Evolutionary conservation across 2,797 vertebrate genomes (phyloP), one percentile per base, ranked within the genome.

Genomic region (Nothura maculosa): DNA sequence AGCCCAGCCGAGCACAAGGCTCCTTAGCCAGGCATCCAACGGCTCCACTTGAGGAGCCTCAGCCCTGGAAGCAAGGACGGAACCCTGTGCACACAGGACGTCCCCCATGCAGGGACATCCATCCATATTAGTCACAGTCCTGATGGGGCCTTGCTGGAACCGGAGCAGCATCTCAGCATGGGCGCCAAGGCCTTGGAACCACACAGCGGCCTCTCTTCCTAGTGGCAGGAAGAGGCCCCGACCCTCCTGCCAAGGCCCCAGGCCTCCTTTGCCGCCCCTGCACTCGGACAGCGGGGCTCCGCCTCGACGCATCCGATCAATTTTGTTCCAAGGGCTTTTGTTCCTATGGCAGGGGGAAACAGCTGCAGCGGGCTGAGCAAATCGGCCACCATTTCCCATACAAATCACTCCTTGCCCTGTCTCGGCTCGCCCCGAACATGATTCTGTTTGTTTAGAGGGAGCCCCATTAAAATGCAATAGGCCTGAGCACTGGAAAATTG

Each of bases 361-460:
- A 96, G 94, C 92, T 93, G 94, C 85, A 93, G 81, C 89, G 67
- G 80, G 3, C 85, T 2, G 61, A 94, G 91, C 72, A 93, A 97
- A 96, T 89, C 92, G 87, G 88, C 88, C 92, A 95, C 90, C 89
- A 92, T 96, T 97, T 96, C 94, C 91, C 94, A 97, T 85, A 95
- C 89, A 95, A 92, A 96, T 94, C 94, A 86, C 82, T 92, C 36
- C 94, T 95, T 92, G 87, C 91, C 95, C 93, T 55, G 93, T 83
- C 94, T 96, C 94, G 91, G 87, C 94, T 96, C 96, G 84, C 88
- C 54, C 6, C 96, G 96, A 96, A 80, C 85, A 93, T 81, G 22
- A 91, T 79, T 93, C 87, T 84, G 92, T 95, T 94, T 96, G 92
- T 96, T 96, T 95, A 93, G 85, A 72, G 87, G 83, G 68, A 95